These are phyloP conservation scores for Tortricodes alternella DNA, from an alignment of 2,888 invertebrate genomes.

Conservation along the genomic window DNA sequence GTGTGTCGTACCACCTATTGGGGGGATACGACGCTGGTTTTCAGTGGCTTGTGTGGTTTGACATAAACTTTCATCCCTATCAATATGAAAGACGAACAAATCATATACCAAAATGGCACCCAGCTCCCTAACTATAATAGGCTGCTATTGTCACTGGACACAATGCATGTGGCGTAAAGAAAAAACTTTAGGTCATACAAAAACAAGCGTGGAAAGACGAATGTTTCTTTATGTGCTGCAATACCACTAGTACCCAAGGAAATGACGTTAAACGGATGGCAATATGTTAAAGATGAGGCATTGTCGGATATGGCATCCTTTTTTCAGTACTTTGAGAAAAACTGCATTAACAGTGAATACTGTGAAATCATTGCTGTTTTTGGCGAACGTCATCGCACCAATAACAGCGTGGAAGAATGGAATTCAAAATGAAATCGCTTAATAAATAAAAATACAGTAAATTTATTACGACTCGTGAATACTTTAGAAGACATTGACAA, in stretches of 20 bases:
- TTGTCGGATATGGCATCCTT: not conserved
- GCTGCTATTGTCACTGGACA: not conserved
- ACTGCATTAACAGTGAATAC: slow-evolving; percentile 9
- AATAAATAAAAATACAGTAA: slow-evolving; percentile 16
- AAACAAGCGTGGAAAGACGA: not conserved
- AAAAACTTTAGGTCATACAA: not conserved
- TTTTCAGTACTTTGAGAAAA: slow-evolving; percentile 16
- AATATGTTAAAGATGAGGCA: not conserved
- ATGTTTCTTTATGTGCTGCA: not conserved
- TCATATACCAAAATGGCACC: no score
- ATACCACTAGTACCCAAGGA: not conserved
- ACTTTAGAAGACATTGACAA: slow-evolving; percentile 12
- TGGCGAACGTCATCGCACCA: slow-evolving; percentile 13
- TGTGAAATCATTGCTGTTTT: slow-evolving; percentile 13
- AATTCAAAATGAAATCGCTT: slow-evolving; percentile 14
- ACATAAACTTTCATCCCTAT: no score
- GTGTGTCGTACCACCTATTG: no score
- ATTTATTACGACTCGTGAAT: slow-evolving; percentile 19
- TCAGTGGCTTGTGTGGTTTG: no score
- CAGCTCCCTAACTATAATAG: not conserved
- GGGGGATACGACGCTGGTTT: no score
- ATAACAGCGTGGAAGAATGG: slow-evolving; percentile 20
- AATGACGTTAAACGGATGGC: not conserved
- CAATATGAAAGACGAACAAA: no score
- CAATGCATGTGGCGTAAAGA: not conserved